A percentile compares a stretch with the other conserved stretches of the same genome.
Evolutionary conservation across 1,140 invertebrate species (phyloP).

Genomic region (Brachystomella parvula): DNA sequence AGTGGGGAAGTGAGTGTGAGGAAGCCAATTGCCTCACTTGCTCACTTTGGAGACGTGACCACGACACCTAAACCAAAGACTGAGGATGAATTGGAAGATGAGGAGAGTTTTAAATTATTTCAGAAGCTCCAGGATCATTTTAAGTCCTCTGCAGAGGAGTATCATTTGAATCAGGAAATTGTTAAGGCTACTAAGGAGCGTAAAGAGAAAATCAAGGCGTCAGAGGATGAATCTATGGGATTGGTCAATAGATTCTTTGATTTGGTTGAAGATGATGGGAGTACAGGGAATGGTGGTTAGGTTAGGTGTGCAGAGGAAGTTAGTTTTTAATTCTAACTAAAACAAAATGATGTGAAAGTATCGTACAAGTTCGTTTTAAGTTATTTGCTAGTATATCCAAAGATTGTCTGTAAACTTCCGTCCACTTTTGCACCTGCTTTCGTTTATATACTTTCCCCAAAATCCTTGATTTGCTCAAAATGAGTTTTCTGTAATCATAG

Average conservation of each 20-base stretch:
- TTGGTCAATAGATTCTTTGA: constrained; percentile 28
- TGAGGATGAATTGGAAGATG: constrained; percentile 20
- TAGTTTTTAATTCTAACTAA: not conserved
- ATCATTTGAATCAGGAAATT: constrained; percentile 15
- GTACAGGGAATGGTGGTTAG: not conserved
- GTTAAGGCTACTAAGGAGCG: constrained; percentile 26
- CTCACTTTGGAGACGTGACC: constrained; percentile 3
- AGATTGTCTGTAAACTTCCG: too few species aligned
- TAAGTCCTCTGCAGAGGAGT: constrained; percentile 13
- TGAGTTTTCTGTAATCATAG: too few species aligned
- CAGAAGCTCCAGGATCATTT: constrained; percentile 23
- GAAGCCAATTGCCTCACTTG: constrained; percentile 28
- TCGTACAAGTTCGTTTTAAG: too few species aligned
- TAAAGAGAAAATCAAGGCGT: constrained; percentile 24
- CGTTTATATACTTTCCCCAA: too few species aligned
- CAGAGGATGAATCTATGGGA: constrained; percentile 27
- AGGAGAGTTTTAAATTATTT: constrained; percentile 26
- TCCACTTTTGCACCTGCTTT: too few species aligned
- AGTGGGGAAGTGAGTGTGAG: constrained; percentile 35
- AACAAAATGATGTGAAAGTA: too few species aligned
- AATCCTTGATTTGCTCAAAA: too few species aligned
- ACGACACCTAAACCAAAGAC: constrained; percentile 13
- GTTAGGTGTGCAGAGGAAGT: not conserved
- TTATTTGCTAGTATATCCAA: too few species aligned
- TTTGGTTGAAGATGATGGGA: constrained; percentile 21